A percentile compares a stretch with the other conserved stretches of the same genome.
Conservation (phyloP, 2,888 invertebrate genomes). For the Dione vanillae region DNA sequence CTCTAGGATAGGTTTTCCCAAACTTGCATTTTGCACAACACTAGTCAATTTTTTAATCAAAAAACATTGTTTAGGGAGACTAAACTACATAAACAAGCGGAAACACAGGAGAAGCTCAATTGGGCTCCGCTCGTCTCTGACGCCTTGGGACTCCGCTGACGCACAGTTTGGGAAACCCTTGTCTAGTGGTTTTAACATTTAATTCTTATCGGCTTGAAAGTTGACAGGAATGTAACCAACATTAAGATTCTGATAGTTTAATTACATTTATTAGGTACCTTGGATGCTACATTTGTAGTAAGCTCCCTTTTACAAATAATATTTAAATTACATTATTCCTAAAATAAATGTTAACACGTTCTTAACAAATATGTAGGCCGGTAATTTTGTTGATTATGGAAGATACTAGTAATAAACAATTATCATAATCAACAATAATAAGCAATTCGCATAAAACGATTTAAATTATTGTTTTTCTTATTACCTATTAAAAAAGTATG, state of each 20-base stretch:
- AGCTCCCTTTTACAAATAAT: not conserved
- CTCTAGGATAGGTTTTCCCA: too few relatives aligned
- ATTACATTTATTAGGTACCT: conserved; percentile 10
- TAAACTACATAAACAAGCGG: too few relatives aligned
- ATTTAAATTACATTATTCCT: not conserved
- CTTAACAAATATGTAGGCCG: not conserved
- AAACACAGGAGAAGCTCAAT: too few relatives aligned
- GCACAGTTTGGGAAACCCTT: not conserved
- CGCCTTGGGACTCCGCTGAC: too few relatives aligned
- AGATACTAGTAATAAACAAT: not conserved
- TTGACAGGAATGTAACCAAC: conserved; percentile 47
- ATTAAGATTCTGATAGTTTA: conserved; percentile 1
- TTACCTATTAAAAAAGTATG: not conserved
- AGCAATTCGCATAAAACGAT: conserved; percentile 3
- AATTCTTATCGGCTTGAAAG: conserved; percentile 48
- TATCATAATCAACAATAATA: not conserved
- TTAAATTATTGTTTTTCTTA: not conserved
- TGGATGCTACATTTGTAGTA: too few relatives aligned
- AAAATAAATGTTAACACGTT: not conserved
- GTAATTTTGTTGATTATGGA: not conserved
- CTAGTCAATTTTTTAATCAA: too few relatives aligned
- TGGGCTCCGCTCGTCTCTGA: too few relatives aligned
- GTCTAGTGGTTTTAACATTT: conserved; percentile 48
- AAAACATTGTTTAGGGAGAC: too few relatives aligned
- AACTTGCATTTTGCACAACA: too few relatives aligned